phyloP scores from a whole-genome alignment of 2,888 invertebrate species.

The Kuschelorhynchus macadamiae region DNA sequence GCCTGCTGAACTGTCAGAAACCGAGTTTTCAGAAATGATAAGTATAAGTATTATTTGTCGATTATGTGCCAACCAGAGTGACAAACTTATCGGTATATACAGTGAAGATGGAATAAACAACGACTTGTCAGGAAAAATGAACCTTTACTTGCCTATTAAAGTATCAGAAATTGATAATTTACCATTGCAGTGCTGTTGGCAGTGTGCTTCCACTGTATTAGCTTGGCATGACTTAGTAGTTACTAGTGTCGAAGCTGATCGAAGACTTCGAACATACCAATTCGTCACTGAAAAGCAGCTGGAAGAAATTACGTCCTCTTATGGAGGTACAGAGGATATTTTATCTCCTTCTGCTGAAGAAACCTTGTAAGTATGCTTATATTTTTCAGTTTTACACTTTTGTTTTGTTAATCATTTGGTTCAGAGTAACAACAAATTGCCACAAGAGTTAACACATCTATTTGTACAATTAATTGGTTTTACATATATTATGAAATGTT shows the following conservation, averaged over 20 bases:
- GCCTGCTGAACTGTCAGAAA: conserved; percentile 38
- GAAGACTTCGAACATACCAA: conserved; percentile 65
- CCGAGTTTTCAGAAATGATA: conserved; percentile 50
- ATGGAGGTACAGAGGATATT: conserved; percentile 7
- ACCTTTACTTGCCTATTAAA: conserved; percentile 76
- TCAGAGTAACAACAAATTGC: too few relatives aligned
- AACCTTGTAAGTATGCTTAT: conserved; percentile 36
- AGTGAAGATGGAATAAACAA: conserved; percentile 75
- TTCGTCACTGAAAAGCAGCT: conserved; percentile 56
- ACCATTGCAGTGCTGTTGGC: conserved; percentile 76
- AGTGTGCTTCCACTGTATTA: conserved; percentile 76
- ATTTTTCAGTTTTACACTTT: too few relatives aligned
- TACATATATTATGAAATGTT: too few relatives aligned
- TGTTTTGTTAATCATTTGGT: too few relatives aligned
- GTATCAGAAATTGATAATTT: conserved; percentile 72
- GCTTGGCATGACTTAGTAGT: conserved; percentile 76
- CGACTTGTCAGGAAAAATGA: conserved; percentile 75
- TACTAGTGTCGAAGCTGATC: conserved; percentile 73
- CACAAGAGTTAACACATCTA: too few relatives aligned
- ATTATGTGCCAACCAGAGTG: conserved; percentile 59
- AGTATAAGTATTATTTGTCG: conserved; percentile 56
- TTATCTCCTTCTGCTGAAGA: conserved; percentile 18
- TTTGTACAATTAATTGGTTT: too few relatives aligned
- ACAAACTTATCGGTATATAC: conserved; percentile 73
- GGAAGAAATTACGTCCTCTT: conserved; percentile 20